Conservation (phyloP, 2,797 vertebrate genomes). For the Clamator glandarius region DNA sequence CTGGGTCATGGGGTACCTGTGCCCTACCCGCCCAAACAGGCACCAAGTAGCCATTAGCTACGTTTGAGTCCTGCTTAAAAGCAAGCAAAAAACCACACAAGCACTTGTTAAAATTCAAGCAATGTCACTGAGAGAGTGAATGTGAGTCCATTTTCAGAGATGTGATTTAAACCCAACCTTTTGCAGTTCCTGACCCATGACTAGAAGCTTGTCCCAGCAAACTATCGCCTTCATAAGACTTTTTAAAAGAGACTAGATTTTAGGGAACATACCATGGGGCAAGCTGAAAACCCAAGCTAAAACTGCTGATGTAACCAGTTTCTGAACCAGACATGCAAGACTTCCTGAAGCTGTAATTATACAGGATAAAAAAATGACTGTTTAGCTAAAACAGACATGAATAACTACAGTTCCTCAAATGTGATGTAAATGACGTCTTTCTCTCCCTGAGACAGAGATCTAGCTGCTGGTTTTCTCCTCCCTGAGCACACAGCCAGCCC, state of each 20-base stretch:
- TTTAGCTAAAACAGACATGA: not conserved
- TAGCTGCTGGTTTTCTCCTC: not conserved
- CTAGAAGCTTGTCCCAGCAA: not conserved
- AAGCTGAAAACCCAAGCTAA: not conserved
- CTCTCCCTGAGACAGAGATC: not conserved
- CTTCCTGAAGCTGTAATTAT: slow-evolving; percentile 41
- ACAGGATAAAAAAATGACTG: not conserved
- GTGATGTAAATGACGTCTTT: not conserved
- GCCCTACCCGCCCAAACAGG: not conserved
- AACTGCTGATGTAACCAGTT: slow-evolving; percentile 33
- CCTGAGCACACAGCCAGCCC: not conserved
- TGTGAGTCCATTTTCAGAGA: not conserved
- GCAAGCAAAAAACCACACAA: not conserved
- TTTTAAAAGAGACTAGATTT: not conserved
- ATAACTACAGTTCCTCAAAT: slow-evolving; percentile 30
- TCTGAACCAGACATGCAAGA: slow-evolving; percentile 4
- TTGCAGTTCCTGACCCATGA: not conserved
- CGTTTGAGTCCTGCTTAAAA: not conserved
- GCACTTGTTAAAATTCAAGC: not conserved
- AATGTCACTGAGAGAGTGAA: not conserved
- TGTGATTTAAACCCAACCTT: not conserved
- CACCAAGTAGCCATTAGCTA: not conserved
- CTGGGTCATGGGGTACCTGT: not conserved
- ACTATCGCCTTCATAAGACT: not conserved
- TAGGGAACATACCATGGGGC: not conserved